phyloP scores from a whole-genome alignment of 1,140 invertebrate species.

The Danaus melanippus region DNA sequence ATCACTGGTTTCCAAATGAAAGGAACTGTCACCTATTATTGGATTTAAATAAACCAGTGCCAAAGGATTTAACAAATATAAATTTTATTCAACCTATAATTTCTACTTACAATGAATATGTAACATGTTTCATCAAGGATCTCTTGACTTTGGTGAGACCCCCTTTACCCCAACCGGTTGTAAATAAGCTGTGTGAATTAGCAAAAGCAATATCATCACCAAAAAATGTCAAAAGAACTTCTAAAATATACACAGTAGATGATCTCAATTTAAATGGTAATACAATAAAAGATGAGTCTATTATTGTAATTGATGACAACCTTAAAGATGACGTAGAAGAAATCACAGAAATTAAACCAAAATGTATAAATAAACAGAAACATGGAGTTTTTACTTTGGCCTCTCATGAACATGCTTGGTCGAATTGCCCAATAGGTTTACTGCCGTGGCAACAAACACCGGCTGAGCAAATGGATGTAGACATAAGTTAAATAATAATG shows the following conservation, averaged over 20 bases:
- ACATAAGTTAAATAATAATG: constrained; percentile 23
- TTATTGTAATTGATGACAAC: constrained; percentile 10
- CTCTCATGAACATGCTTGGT: constrained; percentile 33
- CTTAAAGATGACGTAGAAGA: constrained; percentile 1
- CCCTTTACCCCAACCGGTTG: constrained; percentile 29
- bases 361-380: constrained; percentile 6
- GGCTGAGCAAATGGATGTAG: constrained; percentile 15
- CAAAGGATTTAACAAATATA: constrained; percentile 42
- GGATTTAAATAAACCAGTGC: constrained; percentile 47
- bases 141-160: constrained; percentile 49
- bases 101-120: constrained; percentile 48
- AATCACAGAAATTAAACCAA: constrained; percentile 9
- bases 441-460: constrained; percentile 30
- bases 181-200: constrained; percentile 45
- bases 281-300: constrained; percentile 1
- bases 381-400: constrained; percentile 45
- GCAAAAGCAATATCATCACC: constrained; percentile 50
- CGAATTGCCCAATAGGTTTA: constrained; percentile 40
- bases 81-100: constrained; percentile 51
- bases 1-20: constrained; percentile 60
- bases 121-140: constrained; percentile 48
- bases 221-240: constrained; percentile 27
- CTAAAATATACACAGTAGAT: constrained; percentile 50
- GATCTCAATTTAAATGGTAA: constrained; percentile 31
- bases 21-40: constrained; percentile 39